These are phyloP conservation scores for Deroplatys truncata DNA, from an alignment of 2,888 invertebrate species.

Conservation along the genomic window DNA sequence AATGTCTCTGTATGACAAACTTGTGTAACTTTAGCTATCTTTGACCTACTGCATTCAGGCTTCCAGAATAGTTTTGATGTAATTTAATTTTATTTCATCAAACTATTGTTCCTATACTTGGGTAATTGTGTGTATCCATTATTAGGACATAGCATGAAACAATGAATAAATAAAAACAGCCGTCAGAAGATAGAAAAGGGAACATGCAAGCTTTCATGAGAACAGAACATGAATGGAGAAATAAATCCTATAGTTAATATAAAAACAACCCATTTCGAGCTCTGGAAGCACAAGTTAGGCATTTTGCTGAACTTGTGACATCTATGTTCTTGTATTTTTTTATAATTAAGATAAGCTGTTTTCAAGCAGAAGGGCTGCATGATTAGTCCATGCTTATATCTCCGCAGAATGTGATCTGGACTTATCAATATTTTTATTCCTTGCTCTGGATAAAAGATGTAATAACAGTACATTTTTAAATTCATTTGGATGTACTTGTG, in stretches of 20 bases:
- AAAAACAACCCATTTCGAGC: background rate
- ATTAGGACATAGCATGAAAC: background rate
- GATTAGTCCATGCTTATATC: background rate
- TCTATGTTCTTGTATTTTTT: background rate
- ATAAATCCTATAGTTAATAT: background rate
- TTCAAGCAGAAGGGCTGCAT: background rate
- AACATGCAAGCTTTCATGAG: background rate
- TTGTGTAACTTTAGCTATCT: background rate
- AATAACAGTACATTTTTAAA: background rate
- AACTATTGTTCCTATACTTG: background rate
- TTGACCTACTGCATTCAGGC: background rate
- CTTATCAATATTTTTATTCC: background rate
- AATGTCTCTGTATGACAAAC: background rate
- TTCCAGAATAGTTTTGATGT: background rate
- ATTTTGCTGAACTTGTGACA: background rate
- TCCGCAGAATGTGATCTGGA: background rate
- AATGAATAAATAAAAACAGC: background rate
- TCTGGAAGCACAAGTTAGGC: background rate
- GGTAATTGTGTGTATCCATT: background rate
- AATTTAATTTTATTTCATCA: background rate
- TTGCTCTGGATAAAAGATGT: background rate
- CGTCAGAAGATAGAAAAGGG: background rate
- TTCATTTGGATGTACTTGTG: background rate
- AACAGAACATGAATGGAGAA: background rate
- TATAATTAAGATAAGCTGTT: background rate